phyloP scores from a whole-genome alignment of 2,797 vertebrate genomes.

The Garrulus glandarius region DNA sequence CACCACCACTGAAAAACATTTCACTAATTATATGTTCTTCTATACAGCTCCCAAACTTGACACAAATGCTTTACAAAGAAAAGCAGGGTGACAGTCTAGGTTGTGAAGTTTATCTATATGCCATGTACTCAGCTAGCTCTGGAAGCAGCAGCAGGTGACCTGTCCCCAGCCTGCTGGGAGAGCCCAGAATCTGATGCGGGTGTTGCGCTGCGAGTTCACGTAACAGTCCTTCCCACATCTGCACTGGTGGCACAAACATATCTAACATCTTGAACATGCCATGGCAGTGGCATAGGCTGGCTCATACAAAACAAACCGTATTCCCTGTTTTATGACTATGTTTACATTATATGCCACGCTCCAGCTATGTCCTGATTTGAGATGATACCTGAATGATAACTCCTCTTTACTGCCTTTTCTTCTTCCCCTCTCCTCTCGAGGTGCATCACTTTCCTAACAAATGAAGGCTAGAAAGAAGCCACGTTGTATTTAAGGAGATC shows the following conservation, averaged over 20 bases:
- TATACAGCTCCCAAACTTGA: neutral
- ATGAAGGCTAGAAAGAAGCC: neutral
- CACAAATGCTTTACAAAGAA: neutral
- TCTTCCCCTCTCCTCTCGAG: neutral
- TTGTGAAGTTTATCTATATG: neutral
- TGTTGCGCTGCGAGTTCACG: fast-evolving
- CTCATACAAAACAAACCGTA: neutral
- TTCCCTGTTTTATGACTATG: neutral
- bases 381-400: neutral
- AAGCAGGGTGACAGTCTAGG: neutral
- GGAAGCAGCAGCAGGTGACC: neutral
- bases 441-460: neutral
- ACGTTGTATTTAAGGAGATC: neutral
- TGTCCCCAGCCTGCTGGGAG: neutral
- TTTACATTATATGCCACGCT: neutral
- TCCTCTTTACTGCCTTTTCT: neutral
- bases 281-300: neutral
- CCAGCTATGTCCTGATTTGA: neutral
- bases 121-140: neutral
- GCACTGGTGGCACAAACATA: neutral
- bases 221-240: neutral
- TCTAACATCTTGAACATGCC: neutral
- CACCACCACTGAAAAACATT: neutral
- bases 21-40: neutral
- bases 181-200: neutral